Base-by-base conservation (phyloP, 2,797 vertebrate species). In the Acanthis flammea region DNA sequence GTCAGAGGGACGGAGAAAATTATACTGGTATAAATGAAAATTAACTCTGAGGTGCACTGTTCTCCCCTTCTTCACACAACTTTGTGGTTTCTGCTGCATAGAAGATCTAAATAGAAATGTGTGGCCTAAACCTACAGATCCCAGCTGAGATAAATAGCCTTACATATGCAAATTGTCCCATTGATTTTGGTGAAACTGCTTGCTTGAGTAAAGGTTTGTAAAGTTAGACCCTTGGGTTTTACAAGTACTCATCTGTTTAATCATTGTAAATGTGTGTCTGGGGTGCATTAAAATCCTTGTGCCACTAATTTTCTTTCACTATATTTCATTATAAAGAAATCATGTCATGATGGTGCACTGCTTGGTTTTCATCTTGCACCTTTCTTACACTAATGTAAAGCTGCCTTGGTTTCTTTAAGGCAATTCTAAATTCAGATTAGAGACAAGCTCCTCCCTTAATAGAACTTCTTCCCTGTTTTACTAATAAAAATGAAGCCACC, bases 211-310 rank as follows among this genome's bases (percentile, higher is more conserved):
- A 92, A 93, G 91, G 72, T 91, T 91, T 93, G 44, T 91, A 63
- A 92, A 91, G 94, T 94, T 88, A 91, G 82, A 94, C 92, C 85
- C 87, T 78, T 94, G 94, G 94, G 94, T 97, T 92, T 96, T 94
- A 84, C 58, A 72, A 94, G 66, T 75, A 70, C 54, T 63, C 76
- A 86, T 88, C 82, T 83, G 44, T 92, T 96, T 92, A 95, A 97
- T 93, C 72, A 75, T 63, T 70, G 58, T 70, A 78, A 94, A 95
- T 88, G 94, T 83, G 89, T 74, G 76, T 94, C 95, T 86, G 70
- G 92, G 76, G 89, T 92, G 62, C 94, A 81, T 89, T 97, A 86
- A 95, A 94, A 90, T 94, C 83, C 48, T 86, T 86, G 45, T 67
- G 85, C 73, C 68, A 53, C 73, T 95, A 77, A 75, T 95, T 95